Percentiles rank a stretch among this genome's conserved stretches.
Conservation (phyloP, 2,797 vertebrate genomes). For the Halcyon badia region DNA sequence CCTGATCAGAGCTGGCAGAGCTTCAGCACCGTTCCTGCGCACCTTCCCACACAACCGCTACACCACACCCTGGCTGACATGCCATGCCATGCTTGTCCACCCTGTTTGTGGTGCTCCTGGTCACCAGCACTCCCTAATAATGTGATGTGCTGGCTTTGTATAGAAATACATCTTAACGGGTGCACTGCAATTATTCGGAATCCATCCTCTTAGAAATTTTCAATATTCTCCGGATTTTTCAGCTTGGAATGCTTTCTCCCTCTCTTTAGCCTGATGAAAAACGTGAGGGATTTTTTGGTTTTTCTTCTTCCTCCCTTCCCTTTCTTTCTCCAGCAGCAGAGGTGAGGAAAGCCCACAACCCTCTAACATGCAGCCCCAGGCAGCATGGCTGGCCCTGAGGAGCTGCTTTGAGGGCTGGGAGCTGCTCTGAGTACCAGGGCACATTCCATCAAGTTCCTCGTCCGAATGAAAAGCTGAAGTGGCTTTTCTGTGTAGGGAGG, state of each 20-base stretch:
- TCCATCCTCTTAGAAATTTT: not conserved
- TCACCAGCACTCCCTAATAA: not conserved
- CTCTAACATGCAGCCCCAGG: not conserved
- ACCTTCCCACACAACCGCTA: not conserved
- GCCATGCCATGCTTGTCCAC: not conserved
- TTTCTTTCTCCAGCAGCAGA: not conserved
- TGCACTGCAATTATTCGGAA: not conserved
- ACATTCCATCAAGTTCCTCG: conserved; percentile 1
- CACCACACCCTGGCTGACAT: not conserved
- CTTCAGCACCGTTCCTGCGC: not conserved
- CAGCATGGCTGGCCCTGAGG: not conserved
- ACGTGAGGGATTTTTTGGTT: rapidly evolving
- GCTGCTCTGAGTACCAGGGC: not conserved
- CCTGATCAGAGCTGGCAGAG: not conserved
- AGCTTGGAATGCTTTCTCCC: not conserved
- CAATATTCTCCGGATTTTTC: not conserved
- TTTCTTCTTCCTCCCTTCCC: not conserved
- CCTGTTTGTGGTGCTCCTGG: no score
- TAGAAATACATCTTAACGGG: not conserved
- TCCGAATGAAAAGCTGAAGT: conserved; percentile 12
- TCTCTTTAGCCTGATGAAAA: not conserved
- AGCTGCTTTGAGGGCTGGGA: not conserved
- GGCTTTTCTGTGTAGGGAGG: not conserved
- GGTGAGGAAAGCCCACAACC: not conserved
- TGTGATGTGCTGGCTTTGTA: not conserved